Base-by-base conservation (phyloP, 37 sponge, comb jelly and placozoan genomes). In the Halichondria panicea region DNA sequence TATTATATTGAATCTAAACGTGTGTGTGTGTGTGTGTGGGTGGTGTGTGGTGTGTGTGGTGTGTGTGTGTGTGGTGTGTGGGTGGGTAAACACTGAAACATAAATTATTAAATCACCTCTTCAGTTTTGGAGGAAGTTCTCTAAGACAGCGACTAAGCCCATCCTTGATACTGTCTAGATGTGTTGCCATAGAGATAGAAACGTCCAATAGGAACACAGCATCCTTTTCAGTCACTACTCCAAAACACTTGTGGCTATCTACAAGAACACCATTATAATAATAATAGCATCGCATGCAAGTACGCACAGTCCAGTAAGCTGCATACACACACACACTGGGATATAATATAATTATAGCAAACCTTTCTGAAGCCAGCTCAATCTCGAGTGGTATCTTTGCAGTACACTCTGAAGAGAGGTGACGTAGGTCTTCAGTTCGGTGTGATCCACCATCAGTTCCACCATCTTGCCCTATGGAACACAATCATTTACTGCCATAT, bases 1-100 rank as follows among this genome's bases (percentile, higher is more conserved):
- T 22, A 82, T 38, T 11, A 82, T 38, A 30, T 82, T 82, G 66
- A 82, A 82, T 28, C 82, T 82, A 40, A 40, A 68, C 13, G 4
- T 34, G 4, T 31, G 27, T 33, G 3, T 21, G 32, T 63, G 34
- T 21, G 21, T 33, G 21, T 4, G 35, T 33, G 6, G 32, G 21
- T 21, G 1, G 5, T 5, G 30, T 21, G 32, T 44, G 34, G n/a
- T 27, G 32, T 30, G 64, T 63, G 21, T 6, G 34, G 32, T 63
- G 34, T 21, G 21, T 33, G 21, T 4, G 35, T 33, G 6, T 34
- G 21, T 21, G 1, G 5, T 5, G 30, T 21, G 32, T 44, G 34
- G n/a, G 61, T 32, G 8, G 32, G 3, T 36, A 35, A 21, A 45
- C 30, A 52, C 41, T 36, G 27, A 36, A 33, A 68, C 36, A n/a